Base-by-base conservation (phyloP, 2,113 vertebrate genomes). In the Microtus ochrogaster region DNA sequence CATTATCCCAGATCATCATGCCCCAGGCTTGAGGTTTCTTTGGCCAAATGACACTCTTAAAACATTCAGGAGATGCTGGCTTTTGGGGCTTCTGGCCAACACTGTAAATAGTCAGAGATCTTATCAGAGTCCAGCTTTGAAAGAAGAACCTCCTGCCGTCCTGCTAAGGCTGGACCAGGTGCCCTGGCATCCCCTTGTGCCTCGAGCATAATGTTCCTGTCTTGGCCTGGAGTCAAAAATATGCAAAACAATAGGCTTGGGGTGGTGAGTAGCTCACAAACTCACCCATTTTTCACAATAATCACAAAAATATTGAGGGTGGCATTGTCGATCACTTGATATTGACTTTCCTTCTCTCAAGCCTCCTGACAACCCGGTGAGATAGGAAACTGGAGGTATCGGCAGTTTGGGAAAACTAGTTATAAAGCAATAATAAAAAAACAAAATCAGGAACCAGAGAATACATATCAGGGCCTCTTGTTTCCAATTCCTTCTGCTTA, bases 1-100 rank as follows among this genome's bases (percentile, higher is more conserved):
- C 0, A 22, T 65, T 22, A 9, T 44, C 17, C 26, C 55, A 73
- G 82, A 83, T 33, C 28, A 14, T 10, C 21, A 28, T 36, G 44
- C 73, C 52, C 63, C 68, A 90, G 52, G 0, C 61, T 94, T 90
- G 52, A 90, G 33, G 49, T 58, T 92, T 73, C 22, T 89, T 68
- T 55, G 61, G 61, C 33, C 85, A 95, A 87, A 93, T 10, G 66
- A 85, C 44, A 21, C 6, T 83, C 41, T 86, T 89, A 78, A 89
- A 87, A 86, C 49, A 36, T 94, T 72, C 41, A 55, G 2, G 41
- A 14, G 22, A 89, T 90, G 65, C 78, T 74, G 52, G 52, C n/a
- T 78, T 33, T 73, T 7, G 49, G 79, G 77, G 13, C 28, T 68
- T 72, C 41, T 94, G 70, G 74, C 47, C 65, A 66, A 66, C 13